Base-by-base conservation (phyloP, 2,113 vertebrate genomes). In the Corythoichthys intestinalis region DNA sequence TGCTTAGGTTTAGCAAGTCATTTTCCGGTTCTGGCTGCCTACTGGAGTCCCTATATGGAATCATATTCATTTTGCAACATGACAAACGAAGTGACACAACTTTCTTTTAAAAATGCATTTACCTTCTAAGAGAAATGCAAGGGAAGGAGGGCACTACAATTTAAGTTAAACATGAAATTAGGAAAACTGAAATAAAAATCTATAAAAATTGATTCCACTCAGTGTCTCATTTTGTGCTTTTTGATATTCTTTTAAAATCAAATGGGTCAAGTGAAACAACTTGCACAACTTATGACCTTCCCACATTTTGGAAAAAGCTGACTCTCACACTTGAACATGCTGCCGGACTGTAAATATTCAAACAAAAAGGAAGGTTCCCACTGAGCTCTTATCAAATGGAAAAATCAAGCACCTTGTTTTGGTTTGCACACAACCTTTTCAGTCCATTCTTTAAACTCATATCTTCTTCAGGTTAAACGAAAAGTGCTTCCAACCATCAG, bases 341-440 rank as follows among this genome's bases (percentile, higher is more conserved):
- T 70, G 76, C 76, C 80, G 76, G 49, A 82, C 81, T 85, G 84
- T 83, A 82, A 87, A 90, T 83, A 78, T 71, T 82, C 77, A 78
- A 85, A 86, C 75, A 83, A 64, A 77, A 34, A 44, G 84, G 71
- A 70, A 80, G 77, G 70, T 80, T 86, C 70, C 78, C 76, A 67
- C 67, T 73, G 17, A 0, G 1, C 59, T 72, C 71, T 83, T 87
- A 90, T 90, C 88, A 75, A 73, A 76, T 80, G 87, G 85, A 88
- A 90, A 86, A 65, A 87, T 90, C 86, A 83, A 82, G 82, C 79
- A 80, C 82, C 71, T 85, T 87, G 87, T 90, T 90, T 85, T 78
- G 79, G 68, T 86, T 83, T 74, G 72, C 62, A 66, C 79, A 76
- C 65, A 58, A 44, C 67, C 74, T 75, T 67, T 71, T 76, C 46